Percentiles rank a stretch among this genome's conserved stretches.
Conservation (phyloP, 2,888 invertebrate species). For the Orthosia cruda region DNA sequence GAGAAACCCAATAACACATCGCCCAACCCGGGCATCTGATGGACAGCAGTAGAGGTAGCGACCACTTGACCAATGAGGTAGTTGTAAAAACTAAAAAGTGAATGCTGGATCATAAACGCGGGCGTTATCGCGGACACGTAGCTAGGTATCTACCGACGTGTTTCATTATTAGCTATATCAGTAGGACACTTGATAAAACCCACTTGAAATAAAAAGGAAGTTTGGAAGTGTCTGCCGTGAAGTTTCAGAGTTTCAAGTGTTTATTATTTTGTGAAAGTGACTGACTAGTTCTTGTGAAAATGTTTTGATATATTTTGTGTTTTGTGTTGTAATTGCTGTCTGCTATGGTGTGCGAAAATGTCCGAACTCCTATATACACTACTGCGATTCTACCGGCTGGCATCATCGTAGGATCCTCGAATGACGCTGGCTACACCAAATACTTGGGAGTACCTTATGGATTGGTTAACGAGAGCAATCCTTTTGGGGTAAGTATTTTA, state of each 20-base stretch:
- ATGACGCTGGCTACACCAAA: constrained; percentile 33
- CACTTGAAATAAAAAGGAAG: constrained; percentile 20
- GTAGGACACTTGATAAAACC: constrained; percentile 13
- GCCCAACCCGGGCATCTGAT: too few species aligned
- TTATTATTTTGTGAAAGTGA: too few species aligned
- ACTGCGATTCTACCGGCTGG: background rate
- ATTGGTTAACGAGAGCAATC: constrained; percentile 43
- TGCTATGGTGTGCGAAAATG: too few species aligned
- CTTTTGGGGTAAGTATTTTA: constrained; percentile 52
- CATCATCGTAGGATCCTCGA: constrained; percentile 26
- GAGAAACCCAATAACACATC: too few species aligned
- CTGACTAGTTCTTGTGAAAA: too few species aligned
- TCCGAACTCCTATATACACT: background rate
- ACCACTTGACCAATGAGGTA: too few species aligned
- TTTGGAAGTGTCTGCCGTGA: background rate
- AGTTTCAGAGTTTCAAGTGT: background rate
- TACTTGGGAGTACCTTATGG: constrained; percentile 56
- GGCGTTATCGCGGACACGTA: background rate
- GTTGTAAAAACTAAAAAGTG: too few species aligned
- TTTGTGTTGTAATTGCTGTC: background rate
- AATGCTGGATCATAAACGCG: too few species aligned
- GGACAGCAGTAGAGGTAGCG: too few species aligned
- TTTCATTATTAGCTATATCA: background rate
- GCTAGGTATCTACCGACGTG: too few species aligned
- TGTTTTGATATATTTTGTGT: background rate